Evolutionary conservation across 2,797 vertebrate genomes (phyloP).

Genomic region (Vespertilio murinus): DNA sequence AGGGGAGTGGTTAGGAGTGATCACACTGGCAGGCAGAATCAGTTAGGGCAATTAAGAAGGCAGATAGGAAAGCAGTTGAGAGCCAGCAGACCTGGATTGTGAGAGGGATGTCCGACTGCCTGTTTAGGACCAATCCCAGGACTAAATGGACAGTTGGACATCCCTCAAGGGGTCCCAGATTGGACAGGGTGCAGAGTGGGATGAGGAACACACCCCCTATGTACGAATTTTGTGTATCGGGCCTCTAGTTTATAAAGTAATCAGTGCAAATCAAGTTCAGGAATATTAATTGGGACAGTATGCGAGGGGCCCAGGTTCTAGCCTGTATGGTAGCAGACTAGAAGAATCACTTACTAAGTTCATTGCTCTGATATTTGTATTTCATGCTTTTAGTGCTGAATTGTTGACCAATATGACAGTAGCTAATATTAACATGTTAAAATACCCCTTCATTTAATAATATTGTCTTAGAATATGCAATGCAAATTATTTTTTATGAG

Average conservation of each 20-base stretch:
- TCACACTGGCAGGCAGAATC: too few species aligned
- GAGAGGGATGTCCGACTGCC: too few species aligned
- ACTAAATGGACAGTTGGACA: too few species aligned
- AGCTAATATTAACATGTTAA: neutral
- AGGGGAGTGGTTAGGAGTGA: too few species aligned
- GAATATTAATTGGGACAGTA: neutral
- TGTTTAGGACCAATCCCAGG: too few species aligned
- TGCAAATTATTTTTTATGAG: neutral
- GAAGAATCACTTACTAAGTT: neutral
- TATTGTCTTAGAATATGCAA: slow-evolving; percentile 11
- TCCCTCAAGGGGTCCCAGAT: too few species aligned
- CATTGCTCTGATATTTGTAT: neutral
- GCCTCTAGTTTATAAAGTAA: neutral
- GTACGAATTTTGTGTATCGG: too few species aligned
- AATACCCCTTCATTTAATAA: neutral
- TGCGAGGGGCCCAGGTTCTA: neutral
- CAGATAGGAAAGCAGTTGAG: too few species aligned
- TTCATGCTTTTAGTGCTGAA: neutral
- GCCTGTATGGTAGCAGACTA: neutral
- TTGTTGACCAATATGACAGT: slow-evolving; percentile 13
- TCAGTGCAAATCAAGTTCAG: neutral
- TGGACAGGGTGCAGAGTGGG: too few species aligned
- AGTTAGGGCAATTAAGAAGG: too few species aligned
- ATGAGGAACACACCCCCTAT: too few species aligned
- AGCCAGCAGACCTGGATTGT: too few species aligned